Base-by-base conservation (phyloP, 35 echinoderm and acorn worm genomes). In the Apostichopus californicus region DNA sequence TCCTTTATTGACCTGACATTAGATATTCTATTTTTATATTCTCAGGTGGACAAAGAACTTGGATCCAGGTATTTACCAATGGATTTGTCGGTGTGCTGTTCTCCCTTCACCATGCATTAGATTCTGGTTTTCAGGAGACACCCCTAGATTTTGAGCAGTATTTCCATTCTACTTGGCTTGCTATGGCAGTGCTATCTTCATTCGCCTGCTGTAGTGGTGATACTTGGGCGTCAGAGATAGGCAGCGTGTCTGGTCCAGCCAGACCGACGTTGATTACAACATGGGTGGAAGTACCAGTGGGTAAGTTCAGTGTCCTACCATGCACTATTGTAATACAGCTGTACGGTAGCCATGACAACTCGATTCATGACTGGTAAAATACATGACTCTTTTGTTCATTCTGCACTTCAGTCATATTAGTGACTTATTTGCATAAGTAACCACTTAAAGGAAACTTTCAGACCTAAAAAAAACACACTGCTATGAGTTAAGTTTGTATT, bases 151-250 rank as follows among this genome's bases (percentile, higher is more conserved):
- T 94, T 91, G 54, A 72, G n/a, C n/a, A 86, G 13, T 75, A 94
- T 17, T 98, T 94, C 66, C 91, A 94, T 57, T 61, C 91, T 9
- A 96, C 97, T 23, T 96, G 93, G 93, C 77, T 96, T 5, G 91
- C 93, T 5, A 84, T 95, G 57, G 87, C 95, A 56, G 95, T 98
- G 4, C 78, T 98, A 46, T 73, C 90, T 65, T 87, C 95, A 1
- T 93, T 94, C 17, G 95, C 97, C 9, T 98, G 97, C 57, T 93
- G 93, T 73, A 90, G 92, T 86, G 97, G 97, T 4, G 97, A 98
- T 61, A 98, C 97, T 3, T 96, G 93, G 93, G 93, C 97, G 2
- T 98, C 97, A 1, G 97, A 98, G 85, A 91, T 98, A 23, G 97
- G 97, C 6, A 92, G 94, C 56, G 97, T 98, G 18, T 78, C 93